phyloP scores from a whole-genome alignment of 2,888 invertebrate species.

The Ectemnius cavifrons region DNA sequence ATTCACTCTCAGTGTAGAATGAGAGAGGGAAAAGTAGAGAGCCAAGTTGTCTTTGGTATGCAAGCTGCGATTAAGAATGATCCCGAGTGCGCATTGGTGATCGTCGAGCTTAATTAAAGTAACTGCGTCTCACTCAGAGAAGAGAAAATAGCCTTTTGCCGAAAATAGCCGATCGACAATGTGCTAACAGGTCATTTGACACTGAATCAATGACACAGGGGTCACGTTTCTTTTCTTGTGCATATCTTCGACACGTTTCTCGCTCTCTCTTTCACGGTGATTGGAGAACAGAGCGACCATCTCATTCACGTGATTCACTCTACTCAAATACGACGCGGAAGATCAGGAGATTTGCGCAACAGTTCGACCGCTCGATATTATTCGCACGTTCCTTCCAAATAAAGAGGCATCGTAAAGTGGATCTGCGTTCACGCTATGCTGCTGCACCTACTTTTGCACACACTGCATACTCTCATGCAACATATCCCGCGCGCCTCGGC shows the following conservation, averaged over 20 bases:
- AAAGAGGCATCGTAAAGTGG: neutral
- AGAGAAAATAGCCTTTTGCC: neutral
- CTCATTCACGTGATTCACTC: conserved; percentile 45
- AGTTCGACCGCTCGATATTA: neutral
- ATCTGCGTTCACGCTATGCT: neutral
- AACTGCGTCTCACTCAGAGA: neutral
- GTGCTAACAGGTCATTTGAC: no score
- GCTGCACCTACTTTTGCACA: neutral
- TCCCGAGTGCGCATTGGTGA: conserved; percentile 20
- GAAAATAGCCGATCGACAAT: conserved; percentile 14
- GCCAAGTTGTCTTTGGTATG: conserved; percentile 27
- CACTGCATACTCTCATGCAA: conserved; percentile 1
- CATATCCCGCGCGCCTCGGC: conserved; percentile 6
- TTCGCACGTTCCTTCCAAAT: conserved; percentile 22
- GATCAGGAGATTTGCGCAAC: conserved; percentile 26
- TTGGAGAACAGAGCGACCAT: no score
- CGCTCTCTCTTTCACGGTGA: no score
- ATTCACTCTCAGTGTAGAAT: conserved; percentile 35
- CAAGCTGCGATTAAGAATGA: conserved; percentile 18
- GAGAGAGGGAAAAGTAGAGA: conserved; percentile 14
- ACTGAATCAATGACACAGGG: conserved; percentile 10
- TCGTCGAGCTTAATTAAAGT: conserved; percentile 12
- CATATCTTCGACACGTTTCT: neutral
- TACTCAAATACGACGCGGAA: conserved; percentile 35
- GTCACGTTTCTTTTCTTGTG: conserved; percentile 9